Base-by-base conservation (phyloP, 1,140 invertebrate species). In the Diorhabda sublineata region DNA sequence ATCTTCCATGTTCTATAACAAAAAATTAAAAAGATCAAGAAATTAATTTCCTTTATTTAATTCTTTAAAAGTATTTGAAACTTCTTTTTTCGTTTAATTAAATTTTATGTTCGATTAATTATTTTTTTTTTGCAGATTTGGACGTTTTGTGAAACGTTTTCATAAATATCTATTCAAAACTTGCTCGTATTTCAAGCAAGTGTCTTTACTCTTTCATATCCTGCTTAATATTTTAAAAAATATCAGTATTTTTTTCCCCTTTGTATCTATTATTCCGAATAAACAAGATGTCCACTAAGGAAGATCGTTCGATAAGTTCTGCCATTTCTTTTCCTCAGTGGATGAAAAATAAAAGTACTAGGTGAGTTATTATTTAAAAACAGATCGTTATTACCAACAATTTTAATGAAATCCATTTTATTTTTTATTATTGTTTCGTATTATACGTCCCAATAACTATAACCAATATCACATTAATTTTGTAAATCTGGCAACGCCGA, bases 281-380 rank as follows among this genome's bases (percentile, higher is more conserved):
- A 6, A n/a, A 52, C 6, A 52, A 66, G 61, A 78, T 80, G 75
- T 73, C 77, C 9, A 83, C 84, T 8, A 78, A 81, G 70, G 81
- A 81, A 67, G 85, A 85, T 66, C 78, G 83, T 71, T 84, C 83
- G 11, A 74, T 86, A 44, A 75, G 80, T 45, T 80, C 82, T 71
- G 84, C 83, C 52, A 83, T 86, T 65, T 85, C 84, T 64, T 76
- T 87, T 57, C 86, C 85, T 2, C 84, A 85, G 71, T 87, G 86
- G 86, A 87, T 87, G 83, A 86, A 84, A 79, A 82, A 79, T 63
- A 84, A 79, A 81, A 75, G 61, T 60, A 72, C 72, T 61, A 75
- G 58, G 74, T 78, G 65, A 76, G 71, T 73, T 43, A 7, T 52
- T 63, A 8, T 9, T 43, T 11, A 26, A 26, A 26, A 26, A 26